Conservation (phyloP, 1,140 invertebrate species). For the Drosophila hydei region DNA sequence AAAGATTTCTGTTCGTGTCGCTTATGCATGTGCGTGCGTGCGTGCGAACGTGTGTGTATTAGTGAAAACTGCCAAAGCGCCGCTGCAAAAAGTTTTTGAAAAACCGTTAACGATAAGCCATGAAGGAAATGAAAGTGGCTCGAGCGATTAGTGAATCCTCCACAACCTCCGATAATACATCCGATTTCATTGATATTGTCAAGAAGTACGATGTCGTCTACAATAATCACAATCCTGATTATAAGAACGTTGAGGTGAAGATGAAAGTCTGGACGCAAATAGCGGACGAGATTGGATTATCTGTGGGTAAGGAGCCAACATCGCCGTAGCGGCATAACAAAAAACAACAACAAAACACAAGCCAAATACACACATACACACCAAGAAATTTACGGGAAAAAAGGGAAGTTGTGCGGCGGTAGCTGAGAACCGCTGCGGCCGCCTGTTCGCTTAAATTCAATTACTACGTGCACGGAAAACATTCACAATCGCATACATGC, state of each 20-base stretch:
- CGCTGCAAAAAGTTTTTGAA: slow-evolving; percentile 18
- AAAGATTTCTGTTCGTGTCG: slow-evolving; percentile 48
- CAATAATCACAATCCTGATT: slow-evolving; percentile 83
- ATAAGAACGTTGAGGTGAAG: slow-evolving; percentile 82
- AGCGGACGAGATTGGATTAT: slow-evolving; percentile 82
- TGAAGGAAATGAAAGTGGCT: slow-evolving; percentile 75
- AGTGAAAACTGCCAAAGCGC: slow-evolving; percentile 12
- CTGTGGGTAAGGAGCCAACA: slow-evolving; percentile 73
- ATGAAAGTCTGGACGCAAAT: slow-evolving; percentile 81
- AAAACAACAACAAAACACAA: slow-evolving; percentile 9
- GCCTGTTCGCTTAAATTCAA: slow-evolving; percentile 52
- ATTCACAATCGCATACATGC: slow-evolving; percentile 24
- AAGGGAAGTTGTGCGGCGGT: slow-evolving; percentile 47
- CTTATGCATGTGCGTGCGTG: slow-evolving; percentile 8
- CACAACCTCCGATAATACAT: slow-evolving; percentile 81
- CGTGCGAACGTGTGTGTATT: slow-evolving; percentile 8
- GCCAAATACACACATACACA: not conserved
- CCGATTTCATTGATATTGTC: slow-evolving; percentile 82
- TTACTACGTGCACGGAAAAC: slow-evolving; percentile 49
- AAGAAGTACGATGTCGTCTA: slow-evolving; percentile 83
- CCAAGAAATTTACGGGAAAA: slow-evolving; percentile 25
- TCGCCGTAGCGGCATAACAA: not conserved
- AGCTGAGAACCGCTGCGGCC: slow-evolving; percentile 29
- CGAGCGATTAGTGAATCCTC: slow-evolving; percentile 80
- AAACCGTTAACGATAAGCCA: slow-evolving; percentile 41